These are phyloP conservation scores for Astatotilapia flaviijosephi DNA, from an alignment of 2,113 vertebrate species.

Conservation along the genomic window DNA sequence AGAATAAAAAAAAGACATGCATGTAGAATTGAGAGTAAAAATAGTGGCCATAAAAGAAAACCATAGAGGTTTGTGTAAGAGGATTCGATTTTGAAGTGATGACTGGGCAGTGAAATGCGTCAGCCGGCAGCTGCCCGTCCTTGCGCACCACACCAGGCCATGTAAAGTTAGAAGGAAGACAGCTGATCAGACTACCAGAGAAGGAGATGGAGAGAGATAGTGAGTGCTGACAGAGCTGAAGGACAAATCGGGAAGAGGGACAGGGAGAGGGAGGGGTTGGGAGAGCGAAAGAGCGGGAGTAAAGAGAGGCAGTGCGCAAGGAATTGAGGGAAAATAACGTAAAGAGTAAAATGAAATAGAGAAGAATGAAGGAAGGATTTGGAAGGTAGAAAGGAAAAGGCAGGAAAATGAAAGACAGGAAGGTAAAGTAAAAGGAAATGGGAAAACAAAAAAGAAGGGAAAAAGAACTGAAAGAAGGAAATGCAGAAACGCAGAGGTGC, in stretches of 20 bases:
- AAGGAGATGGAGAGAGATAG: slow-evolving; percentile 58
- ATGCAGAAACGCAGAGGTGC: neutral
- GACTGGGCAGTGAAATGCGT: slow-evolving; percentile 40
- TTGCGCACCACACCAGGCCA: slow-evolving; percentile 28
- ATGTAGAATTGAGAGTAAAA: neutral
- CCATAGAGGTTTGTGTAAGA: slow-evolving; percentile 14
- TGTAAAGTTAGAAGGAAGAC: slow-evolving; percentile 56
- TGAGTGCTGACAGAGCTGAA: slow-evolving; percentile 67
- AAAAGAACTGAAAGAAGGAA: neutral
- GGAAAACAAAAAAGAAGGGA: neutral
- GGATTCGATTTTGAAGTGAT: slow-evolving; percentile 28
- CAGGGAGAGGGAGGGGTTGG: slow-evolving; percentile 37
- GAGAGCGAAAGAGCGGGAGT: slow-evolving; percentile 13
- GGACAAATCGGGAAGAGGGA: slow-evolving; percentile 67
- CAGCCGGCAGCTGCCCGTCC: slow-evolving; percentile 26
- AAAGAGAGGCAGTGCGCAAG: slow-evolving; percentile 7
- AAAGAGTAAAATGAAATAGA: neutral
- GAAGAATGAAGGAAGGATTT: neutral
- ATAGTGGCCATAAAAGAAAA: neutral
- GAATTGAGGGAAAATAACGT: neutral
- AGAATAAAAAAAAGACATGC: neutral
- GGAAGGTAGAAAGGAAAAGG: neutral
- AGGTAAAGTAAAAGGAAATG: neutral
- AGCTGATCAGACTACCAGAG: slow-evolving; percentile 49
- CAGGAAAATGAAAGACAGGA: neutral